phyloP scores from a whole-genome alignment of 2,113 vertebrate genomes.

The Caloenas nicobarica region DNA sequence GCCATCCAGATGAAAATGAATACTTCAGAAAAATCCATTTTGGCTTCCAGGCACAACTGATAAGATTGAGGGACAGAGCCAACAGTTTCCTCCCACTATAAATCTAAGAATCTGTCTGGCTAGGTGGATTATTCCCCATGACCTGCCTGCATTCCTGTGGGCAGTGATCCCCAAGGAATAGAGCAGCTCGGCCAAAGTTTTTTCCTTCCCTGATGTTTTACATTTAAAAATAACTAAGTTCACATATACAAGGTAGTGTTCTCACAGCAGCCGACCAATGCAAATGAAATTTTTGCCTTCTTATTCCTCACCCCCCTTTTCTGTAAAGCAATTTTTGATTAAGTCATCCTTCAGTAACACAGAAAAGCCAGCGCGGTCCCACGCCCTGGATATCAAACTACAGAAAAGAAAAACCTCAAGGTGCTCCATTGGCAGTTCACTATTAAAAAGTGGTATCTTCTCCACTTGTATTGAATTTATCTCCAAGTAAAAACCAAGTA shows the following conservation, averaged over 20 bases:
- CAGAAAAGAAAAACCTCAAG: not conserved
- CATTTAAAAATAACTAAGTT: not conserved
- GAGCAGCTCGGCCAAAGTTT: not conserved
- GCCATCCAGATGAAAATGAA: not conserved
- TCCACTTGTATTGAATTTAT: not conserved
- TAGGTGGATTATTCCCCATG: constrained; percentile 5
- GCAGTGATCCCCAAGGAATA: not conserved
- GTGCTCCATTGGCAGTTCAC: not conserved
- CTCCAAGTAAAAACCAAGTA: not conserved
- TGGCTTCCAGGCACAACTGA: not conserved
- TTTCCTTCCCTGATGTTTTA: not conserved
- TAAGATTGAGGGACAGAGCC: not conserved
- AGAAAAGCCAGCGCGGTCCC: not conserved
- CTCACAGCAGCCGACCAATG: not conserved
- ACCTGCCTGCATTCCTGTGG: constrained; percentile 7
- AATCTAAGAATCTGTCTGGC: constrained; percentile 14
- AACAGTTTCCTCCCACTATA: not conserved
- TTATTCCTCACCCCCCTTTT: not conserved
- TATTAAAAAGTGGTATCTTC: not conserved
- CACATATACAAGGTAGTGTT: not conserved
- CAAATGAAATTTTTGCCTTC: not conserved
- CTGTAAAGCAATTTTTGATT: not conserved
- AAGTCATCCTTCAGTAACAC: not conserved
- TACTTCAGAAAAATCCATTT: not conserved
- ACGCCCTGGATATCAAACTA: not conserved